These are phyloP conservation scores for Buceros bicornis DNA, from an alignment of 2,797 vertebrate genomes.

Conservation along the genomic window DNA sequence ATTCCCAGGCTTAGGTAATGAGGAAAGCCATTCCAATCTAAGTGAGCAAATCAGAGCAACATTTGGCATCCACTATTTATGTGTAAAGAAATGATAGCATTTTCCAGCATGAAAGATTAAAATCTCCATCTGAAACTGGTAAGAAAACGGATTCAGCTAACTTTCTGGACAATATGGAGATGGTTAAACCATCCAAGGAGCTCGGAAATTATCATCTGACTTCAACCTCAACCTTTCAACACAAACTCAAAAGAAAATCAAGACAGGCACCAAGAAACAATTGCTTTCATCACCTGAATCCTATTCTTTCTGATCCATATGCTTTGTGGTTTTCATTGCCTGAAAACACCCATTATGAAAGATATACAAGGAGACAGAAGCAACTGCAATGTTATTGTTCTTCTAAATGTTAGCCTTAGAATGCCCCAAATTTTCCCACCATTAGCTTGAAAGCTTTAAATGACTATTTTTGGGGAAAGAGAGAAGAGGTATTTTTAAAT, in stretches of 20 bases:
- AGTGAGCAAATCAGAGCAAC: background rate
- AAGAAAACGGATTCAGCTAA: background rate
- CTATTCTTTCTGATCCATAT: slow-evolving; percentile 49
- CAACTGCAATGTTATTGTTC: slow-evolving; percentile 16
- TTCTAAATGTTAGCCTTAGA: background rate
- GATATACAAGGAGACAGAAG: slow-evolving; percentile 48
- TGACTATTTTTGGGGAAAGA: slow-evolving; percentile 10
- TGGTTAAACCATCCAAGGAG: slow-evolving; percentile 2
- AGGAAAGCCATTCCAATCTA: background rate
- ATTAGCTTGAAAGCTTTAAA: slow-evolving; percentile 54
- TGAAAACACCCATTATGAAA: slow-evolving; percentile 35
- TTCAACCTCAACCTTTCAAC: slow-evolving; percentile 55
- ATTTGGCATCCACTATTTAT: background rate
- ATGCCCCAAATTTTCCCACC: background rate
- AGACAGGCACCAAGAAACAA: slow-evolving; percentile 58
- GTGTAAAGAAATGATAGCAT: background rate
- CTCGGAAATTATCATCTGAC: slow-evolving; percentile 33
- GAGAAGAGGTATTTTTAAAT: slow-evolving; percentile 40
- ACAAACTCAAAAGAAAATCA: slow-evolving; percentile 55
- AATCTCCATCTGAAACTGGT: background rate
- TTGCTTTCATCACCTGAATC: slow-evolving; percentile 58
- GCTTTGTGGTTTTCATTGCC: slow-evolving; percentile 51
- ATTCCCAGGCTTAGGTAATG: background rate
- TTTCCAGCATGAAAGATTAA: background rate
- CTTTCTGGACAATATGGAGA: background rate